Conservation (phyloP, 2,888 invertebrate genomes). For the Drosophila leonis region DNA sequence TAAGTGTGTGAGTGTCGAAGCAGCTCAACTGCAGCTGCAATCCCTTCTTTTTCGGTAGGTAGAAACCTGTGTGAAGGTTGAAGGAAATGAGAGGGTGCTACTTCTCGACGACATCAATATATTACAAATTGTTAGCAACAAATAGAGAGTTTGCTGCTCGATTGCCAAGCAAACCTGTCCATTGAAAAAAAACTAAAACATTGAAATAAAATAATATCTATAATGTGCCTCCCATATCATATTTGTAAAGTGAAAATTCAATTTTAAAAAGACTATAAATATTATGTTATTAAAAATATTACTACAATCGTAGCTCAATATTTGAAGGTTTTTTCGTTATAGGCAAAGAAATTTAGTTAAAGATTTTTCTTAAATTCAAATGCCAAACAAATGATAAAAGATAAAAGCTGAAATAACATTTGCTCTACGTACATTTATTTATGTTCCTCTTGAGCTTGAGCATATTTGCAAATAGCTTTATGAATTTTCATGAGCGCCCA, state of each 20-base stretch:
- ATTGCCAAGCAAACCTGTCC: constrained; percentile 27
- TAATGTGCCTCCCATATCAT: background rate
- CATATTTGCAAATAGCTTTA: constrained; percentile 50
- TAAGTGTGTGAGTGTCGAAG: constrained; percentile 62
- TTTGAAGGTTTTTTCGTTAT: background rate
- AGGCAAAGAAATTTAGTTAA: background rate
- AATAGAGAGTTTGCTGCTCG: constrained; percentile 46
- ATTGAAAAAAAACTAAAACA: too few relatives aligned
- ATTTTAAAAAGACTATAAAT: background rate
- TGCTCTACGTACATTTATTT: constrained; percentile 29
- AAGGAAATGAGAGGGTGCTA: background rate
- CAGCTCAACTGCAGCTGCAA: constrained; percentile 51
- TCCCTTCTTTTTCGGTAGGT: constrained; percentile 26
- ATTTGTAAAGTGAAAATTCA: background rate
- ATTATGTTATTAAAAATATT: background rate
- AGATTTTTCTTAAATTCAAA: background rate
- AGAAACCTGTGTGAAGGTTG: background rate
- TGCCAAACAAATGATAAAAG: constrained; percentile 20
- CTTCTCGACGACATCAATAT: constrained; percentile 32
- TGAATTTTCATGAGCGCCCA: constrained; percentile 60
- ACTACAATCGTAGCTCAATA: background rate
- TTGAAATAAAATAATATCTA: background rate
- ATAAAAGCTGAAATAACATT: constrained; percentile 23
- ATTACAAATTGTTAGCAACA: constrained; percentile 44
- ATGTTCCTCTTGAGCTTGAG: constrained; percentile 45